These are phyloP conservation scores for Melitaea cinxia DNA, from an alignment of 1,140 invertebrate genomes.

Conservation along the genomic window DNA sequence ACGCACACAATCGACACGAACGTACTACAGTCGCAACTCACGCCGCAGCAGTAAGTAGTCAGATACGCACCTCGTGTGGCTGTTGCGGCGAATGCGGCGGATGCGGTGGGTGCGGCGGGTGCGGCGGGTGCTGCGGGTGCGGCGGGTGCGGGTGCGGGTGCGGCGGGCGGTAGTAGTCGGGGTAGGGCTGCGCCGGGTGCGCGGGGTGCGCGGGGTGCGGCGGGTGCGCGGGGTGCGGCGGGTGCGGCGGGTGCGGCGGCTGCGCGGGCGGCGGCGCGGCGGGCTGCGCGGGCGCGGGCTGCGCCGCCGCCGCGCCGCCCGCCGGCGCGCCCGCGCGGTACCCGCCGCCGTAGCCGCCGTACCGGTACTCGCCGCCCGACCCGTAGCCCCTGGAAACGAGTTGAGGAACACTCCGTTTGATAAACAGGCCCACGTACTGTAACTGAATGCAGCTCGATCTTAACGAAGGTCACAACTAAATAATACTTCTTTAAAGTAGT, in stretches of 20 bases:
- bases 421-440: too few species aligned
- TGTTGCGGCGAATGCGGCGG: conserved; percentile 41
- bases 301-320: conserved; percentile 58
- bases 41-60: too few species aligned
- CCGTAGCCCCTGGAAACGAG: conserved; percentile 62
- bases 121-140: conserved; percentile 42
- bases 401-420: too few species aligned
- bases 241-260: conserved; percentile 40
- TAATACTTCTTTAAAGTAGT: too few species aligned
- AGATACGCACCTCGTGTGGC: conserved; percentile 48
- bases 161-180: conserved; percentile 84
- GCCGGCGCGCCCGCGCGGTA: conserved; percentile 43
- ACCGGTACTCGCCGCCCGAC: conserved; percentile 67
- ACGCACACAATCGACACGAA: too few species aligned
- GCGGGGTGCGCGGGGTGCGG: conserved; percentile 47
- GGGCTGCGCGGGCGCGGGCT: conserved; percentile 74
- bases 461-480: too few species aligned
- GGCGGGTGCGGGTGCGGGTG: conserved; percentile 53
- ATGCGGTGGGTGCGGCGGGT: conserved; percentile 42
- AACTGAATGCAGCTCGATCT: too few species aligned
- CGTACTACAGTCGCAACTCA: too few species aligned
- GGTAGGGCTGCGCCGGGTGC: conserved; percentile 79
- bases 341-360: conserved; percentile 54
- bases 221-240: conserved; percentile 50
- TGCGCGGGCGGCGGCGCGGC: conserved; percentile 63